Evolutionary conservation across 2,888 invertebrate species (phyloP).

Genomic region (Ochlodes sylvanus): DNA sequence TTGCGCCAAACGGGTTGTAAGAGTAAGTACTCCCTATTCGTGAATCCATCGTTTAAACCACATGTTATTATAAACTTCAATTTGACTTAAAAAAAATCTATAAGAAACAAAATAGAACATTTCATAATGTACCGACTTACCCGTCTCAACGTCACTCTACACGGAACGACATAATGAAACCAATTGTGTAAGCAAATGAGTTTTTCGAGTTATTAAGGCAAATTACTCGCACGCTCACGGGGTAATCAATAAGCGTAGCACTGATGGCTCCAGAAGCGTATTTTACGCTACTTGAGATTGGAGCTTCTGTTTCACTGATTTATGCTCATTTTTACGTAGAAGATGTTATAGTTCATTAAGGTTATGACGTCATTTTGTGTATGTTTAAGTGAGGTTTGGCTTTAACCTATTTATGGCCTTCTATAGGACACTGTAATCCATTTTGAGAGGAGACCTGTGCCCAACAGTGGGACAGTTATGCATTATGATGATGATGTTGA

Average conservation of each 20-base stretch:
- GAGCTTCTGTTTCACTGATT: conserved; percentile 74
- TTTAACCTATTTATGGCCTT: too few species aligned
- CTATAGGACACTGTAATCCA: not conserved
- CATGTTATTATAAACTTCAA: too few species aligned
- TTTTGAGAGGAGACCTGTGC: too few species aligned
- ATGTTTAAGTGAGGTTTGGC: too few species aligned
- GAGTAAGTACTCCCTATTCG: too few species aligned
- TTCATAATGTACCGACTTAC: conserved; percentile 11
- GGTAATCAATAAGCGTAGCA: conserved; percentile 61
- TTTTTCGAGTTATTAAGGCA: conserved; percentile 78
- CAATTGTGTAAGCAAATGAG: conserved; percentile 60
- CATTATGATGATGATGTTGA: too few species aligned
- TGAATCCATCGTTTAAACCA: too few species aligned
- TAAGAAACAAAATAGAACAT: not conserved
- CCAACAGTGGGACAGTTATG: too few species aligned
- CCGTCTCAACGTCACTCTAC: conserved; percentile 23
- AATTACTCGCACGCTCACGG: conserved; percentile 64
- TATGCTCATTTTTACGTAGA: conserved; percentile 60
- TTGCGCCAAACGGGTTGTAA: too few species aligned
- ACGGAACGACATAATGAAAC: conserved; percentile 9
- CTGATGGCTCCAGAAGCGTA: conserved; percentile 58
- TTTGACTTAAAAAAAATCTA: not conserved
- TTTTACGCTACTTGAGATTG: conserved; percentile 59
- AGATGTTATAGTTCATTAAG: not conserved
- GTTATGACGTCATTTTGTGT: not conserved